These are phyloP conservation scores for Mesochorus sp. DNA, from an alignment of 2,888 invertebrate species.

Conservation along the genomic window DNA sequence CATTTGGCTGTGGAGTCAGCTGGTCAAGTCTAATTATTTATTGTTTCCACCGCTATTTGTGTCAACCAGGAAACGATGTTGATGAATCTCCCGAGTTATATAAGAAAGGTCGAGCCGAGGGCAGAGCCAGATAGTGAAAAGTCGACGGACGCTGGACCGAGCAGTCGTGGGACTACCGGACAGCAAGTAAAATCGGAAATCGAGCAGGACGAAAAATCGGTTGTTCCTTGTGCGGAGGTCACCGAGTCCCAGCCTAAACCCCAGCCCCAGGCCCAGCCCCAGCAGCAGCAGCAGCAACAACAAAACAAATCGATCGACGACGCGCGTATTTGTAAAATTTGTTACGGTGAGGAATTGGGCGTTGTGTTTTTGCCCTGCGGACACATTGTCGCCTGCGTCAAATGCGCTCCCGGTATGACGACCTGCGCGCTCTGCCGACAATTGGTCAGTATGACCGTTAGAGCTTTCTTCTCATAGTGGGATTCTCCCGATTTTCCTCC, in stretches of 20 bases:
- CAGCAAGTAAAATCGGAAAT: constrained; percentile 30
- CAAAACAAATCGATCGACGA: constrained; percentile 72
- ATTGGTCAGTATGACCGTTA: constrained; percentile 87
- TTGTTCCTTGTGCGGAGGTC: no score
- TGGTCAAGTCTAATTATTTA: no score
- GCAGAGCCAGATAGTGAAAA: constrained; percentile 55
- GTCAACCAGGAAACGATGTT: constrained; percentile 74
- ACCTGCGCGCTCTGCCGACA: constrained; percentile 95
- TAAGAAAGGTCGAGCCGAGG: constrained; percentile 74
- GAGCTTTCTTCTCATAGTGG: constrained; percentile 84
- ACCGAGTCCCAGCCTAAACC: not conserved
- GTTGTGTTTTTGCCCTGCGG: constrained; percentile 97
- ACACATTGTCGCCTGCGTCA: constrained; percentile 95
- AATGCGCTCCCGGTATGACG: constrained; percentile 93
- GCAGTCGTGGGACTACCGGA: constrained; percentile 58
- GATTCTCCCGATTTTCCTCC: no score
- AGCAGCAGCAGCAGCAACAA: constrained; percentile 6
- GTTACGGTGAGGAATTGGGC: constrained; percentile 93
- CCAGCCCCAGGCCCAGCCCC: not conserved
- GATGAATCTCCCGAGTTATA: constrained; percentile 77
- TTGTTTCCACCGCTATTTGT: no score
- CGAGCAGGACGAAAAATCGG: not conserved
- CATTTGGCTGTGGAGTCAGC: no score
- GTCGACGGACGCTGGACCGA: constrained; percentile 58
- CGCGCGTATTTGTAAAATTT: constrained; percentile 93